phyloP scores from a whole-genome alignment of 2,888 invertebrate genomes.

The Ceraclea dissimilis region DNA sequence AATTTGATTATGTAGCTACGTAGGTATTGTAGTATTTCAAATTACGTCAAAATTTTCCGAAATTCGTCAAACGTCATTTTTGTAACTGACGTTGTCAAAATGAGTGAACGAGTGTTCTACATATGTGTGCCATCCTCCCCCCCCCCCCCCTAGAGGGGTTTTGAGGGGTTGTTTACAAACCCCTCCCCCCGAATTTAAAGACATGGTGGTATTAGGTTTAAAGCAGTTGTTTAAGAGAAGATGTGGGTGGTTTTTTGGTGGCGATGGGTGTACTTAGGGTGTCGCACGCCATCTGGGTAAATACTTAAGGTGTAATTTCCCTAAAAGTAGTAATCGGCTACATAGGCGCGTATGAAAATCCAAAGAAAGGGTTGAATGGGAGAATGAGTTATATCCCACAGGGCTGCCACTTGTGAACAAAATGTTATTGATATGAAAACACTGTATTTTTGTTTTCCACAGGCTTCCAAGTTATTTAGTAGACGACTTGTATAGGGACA shows the following conservation, averaged over 20 bases:
- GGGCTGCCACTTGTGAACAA: no score
- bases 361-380: constrained; percentile 16
- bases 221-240: not conserved
- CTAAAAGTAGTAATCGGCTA: constrained; percentile 25
- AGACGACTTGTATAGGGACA: no score
- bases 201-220: not conserved
- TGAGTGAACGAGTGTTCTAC: not conserved
- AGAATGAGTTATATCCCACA: not conserved
- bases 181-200: not conserved
- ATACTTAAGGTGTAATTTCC: constrained; percentile 27
- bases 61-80: not conserved
- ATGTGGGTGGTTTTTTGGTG: not conserved
- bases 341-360: constrained; percentile 16
- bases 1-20: no score
- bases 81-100: constrained; percentile 1
- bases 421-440: no score
- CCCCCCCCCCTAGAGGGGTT: not conserved
- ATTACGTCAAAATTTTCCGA: not conserved
- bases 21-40: no score
- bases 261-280: not conserved
- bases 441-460: no score
- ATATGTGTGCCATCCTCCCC: not conserved
- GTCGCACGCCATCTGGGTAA: constrained; percentile 26
- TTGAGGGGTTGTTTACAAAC: not conserved
- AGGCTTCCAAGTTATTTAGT: no score